Percentiles rank a stretch among this genome's conserved stretches.
Evolutionary conservation across 2,113 vertebrate genomes (phyloP).

Genomic region (Accipiter cooperii): DNA sequence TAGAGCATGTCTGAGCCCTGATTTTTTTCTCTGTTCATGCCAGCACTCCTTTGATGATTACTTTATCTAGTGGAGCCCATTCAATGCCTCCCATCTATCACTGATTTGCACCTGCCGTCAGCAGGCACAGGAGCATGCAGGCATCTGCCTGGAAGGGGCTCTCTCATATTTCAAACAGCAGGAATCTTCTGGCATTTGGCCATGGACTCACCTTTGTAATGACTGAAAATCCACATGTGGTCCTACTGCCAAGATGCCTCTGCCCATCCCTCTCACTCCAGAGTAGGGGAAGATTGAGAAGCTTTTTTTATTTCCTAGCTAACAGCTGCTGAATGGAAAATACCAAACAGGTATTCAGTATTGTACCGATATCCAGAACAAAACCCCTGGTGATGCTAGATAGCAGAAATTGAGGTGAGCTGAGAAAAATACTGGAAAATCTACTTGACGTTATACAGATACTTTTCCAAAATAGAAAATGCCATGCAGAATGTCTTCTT

Average conservation of each 20-base stretch:
- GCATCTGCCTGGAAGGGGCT: background rate
- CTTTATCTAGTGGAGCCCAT: background rate
- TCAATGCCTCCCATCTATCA: background rate
- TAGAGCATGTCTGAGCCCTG: constrained; percentile 47
- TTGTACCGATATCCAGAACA: background rate
- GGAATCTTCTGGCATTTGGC: constrained; percentile 13
- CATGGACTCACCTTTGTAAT: background rate
- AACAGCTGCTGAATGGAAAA: background rate
- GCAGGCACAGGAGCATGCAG: background rate
- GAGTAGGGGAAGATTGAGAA: background rate
- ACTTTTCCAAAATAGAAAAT: background rate
- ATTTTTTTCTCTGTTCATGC: constrained; percentile 50
- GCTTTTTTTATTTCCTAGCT: background rate
- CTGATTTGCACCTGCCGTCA: background rate
- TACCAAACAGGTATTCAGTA: background rate
- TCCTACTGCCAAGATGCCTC: background rate
- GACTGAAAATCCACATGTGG: background rate
- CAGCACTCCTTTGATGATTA: constrained; percentile 16
- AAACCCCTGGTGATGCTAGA: background rate
- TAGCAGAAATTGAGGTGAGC: background rate
- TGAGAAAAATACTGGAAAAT: background rate
- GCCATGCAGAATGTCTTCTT: background rate
- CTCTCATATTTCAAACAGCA: constrained; percentile 36
- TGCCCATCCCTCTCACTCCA: background rate
- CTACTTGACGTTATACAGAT: background rate